Percentiles rank a stretch among this genome's conserved stretches.
phyloP scores from a whole-genome alignment of 2,888 invertebrate genomes.

The Cetonia aurata region DNA sequence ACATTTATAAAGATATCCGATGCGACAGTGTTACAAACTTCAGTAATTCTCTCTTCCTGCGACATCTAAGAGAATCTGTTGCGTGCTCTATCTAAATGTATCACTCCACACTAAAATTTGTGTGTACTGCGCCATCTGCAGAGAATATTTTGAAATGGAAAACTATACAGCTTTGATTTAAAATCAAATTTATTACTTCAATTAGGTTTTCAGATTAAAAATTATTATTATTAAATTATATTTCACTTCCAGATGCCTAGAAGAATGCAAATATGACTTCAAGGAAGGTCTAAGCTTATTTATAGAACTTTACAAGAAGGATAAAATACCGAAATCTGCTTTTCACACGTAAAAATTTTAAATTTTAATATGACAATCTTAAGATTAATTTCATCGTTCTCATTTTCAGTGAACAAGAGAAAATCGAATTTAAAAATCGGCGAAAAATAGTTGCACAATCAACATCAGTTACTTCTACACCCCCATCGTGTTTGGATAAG shows the following conservation, averaged over 20 bases:
- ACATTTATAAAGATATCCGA: too few relatives aligned
- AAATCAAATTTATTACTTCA: too few relatives aligned
- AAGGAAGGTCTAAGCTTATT: constrained; percentile 69
- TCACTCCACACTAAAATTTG: too few relatives aligned
- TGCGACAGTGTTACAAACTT: too few relatives aligned
- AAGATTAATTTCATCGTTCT: neutral
- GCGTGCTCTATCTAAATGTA: too few relatives aligned
- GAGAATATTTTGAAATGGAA: too few relatives aligned
- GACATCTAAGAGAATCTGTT: too few relatives aligned
- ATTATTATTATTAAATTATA: too few relatives aligned
- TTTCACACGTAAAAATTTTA: constrained; percentile 48
- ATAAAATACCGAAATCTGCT: constrained; percentile 60
- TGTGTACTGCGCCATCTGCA: too few relatives aligned
- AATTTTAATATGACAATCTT: neutral
- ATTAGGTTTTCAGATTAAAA: too few relatives aligned
- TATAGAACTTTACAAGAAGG: constrained; percentile 61
- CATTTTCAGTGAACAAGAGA: constrained; percentile 10
- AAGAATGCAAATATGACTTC: constrained; percentile 75
- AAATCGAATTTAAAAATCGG: neutral
- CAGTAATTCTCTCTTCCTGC: too few relatives aligned
- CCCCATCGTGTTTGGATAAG: neutral
- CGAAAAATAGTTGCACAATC: neutral
- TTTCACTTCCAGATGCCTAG: constrained; percentile 71
- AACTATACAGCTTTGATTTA: too few relatives aligned
- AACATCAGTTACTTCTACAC: neutral